Conservation (phyloP, 2,113 vertebrate species). For the Silurus meridionalis region DNA sequence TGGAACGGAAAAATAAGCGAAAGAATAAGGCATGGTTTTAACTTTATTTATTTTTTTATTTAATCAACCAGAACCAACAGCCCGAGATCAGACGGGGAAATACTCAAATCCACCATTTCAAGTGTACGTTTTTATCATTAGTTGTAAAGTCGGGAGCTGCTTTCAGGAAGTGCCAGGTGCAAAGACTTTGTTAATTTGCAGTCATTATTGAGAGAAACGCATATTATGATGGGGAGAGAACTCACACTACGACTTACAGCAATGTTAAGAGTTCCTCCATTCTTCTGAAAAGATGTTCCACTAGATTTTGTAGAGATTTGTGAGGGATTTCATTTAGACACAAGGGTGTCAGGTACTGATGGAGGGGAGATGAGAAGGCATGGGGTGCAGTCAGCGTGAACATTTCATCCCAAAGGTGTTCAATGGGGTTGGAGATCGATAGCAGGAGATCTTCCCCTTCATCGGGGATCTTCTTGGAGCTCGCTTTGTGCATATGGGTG, state of each 20-base stretch:
- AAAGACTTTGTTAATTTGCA: background rate
- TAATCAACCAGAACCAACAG: background rate
- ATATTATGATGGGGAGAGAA: background rate
- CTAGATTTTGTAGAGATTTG: too few species aligned
- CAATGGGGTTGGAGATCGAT: too few species aligned
- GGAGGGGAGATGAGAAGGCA: too few species aligned
- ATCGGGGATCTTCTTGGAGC: too few species aligned
- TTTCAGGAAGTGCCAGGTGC: background rate
- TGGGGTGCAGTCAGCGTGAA: too few species aligned
- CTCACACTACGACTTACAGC: background rate
- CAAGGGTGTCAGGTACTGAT: too few species aligned
- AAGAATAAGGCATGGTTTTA: background rate
- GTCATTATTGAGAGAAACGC: background rate
- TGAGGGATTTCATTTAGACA: too few species aligned
- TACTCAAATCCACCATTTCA: background rate
- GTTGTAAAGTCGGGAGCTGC: background rate
- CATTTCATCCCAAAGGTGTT: too few species aligned
- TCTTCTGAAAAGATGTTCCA: too few species aligned
- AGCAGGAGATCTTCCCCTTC: too few species aligned
- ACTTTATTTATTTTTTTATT: background rate
- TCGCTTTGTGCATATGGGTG: too few species aligned
- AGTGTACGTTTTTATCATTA: too few species aligned
- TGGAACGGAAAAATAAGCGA: slow-evolving; percentile 49
- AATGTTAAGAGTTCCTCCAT: background rate
- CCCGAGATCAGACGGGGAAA: background rate